A percentile compares a stretch with the other conserved stretches of the same genome.
Conservation (phyloP, 1,140 invertebrate species). For the Triops cancriformis region DNA sequence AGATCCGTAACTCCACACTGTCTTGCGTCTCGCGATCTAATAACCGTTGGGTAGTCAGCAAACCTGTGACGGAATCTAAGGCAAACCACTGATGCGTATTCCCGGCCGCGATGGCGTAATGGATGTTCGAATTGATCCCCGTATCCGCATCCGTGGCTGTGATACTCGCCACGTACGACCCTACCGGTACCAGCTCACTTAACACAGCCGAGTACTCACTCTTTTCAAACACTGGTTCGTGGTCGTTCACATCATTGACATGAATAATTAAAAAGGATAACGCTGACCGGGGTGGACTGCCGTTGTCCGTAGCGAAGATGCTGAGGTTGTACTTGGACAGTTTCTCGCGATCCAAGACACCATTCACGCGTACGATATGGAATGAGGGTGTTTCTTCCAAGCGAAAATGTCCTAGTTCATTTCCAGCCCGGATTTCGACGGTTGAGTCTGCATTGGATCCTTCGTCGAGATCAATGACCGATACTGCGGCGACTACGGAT, state of each 20-base stretch:
- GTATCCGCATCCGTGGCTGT: slow-evolving; percentile 83
- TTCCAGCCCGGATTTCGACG: slow-evolving; percentile 74
- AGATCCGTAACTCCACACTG: slow-evolving; percentile 70
- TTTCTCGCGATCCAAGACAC: slow-evolving; percentile 82
- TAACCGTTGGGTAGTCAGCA: slow-evolving; percentile 70
- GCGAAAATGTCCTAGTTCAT: slow-evolving; percentile 81
- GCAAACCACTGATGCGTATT: slow-evolving; percentile 79
- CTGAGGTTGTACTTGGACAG: slow-evolving; percentile 86
- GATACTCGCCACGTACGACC: slow-evolving; percentile 78
- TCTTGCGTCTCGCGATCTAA: slow-evolving; percentile 81
- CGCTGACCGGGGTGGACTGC: slow-evolving; percentile 69
- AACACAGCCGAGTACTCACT: slow-evolving; percentile 80
- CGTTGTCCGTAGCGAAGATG: slow-evolving; percentile 80
- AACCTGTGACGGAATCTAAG: slow-evolving; percentile 69
- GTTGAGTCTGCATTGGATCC: slow-evolving; percentile 80
- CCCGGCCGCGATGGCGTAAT: slow-evolving; percentile 75
- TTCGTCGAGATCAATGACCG: slow-evolving; percentile 80
- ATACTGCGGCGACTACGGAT: slow-evolving; percentile 85
- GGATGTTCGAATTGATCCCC: slow-evolving; percentile 78
- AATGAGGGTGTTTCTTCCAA: slow-evolving; percentile 73
- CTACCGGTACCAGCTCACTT: slow-evolving; percentile 73
- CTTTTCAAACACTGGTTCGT: slow-evolving; percentile 88
- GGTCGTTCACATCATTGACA: slow-evolving; percentile 92
- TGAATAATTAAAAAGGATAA: slow-evolving; percentile 79
- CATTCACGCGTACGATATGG: slow-evolving; percentile 84